Evolutionary conservation across 92 coral and sea anemone species (phyloP).

Genomic region (Porites lobata): DNA sequence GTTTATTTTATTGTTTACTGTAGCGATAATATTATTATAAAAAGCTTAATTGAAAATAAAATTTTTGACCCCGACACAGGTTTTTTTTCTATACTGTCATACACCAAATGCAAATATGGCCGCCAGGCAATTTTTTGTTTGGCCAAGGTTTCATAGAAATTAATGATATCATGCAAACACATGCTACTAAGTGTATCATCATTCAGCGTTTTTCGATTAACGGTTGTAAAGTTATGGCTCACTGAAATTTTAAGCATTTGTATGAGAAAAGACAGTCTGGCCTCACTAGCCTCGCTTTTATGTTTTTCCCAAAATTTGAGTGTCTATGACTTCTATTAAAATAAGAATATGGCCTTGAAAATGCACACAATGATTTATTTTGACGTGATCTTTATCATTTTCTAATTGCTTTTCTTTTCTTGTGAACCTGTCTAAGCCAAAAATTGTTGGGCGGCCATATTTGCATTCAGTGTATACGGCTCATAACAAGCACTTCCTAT

Average conservation of each 20-base stretch:
- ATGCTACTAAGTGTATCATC: constrained; percentile 11
- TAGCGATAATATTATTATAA: too few species aligned
- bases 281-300: constrained; percentile 7
- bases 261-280: constrained; percentile 6
- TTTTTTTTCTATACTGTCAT: not conserved
- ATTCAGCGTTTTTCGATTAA: constrained; percentile 2
- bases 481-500: too few species aligned
- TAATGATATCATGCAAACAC: constrained; percentile 7
- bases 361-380: constrained; percentile 5
- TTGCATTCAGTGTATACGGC: too few species aligned
- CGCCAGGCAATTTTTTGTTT: constrained; percentile 8
- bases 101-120: constrained; percentile 18
- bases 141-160: constrained; percentile 3
- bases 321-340: not conserved
- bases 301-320: constrained; percentile 1
- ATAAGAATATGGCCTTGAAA: not conserved
- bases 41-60: too few species aligned
- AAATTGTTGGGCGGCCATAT: too few species aligned
- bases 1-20: too few species aligned
- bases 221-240: constrained; percentile 7
- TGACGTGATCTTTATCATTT: constrained; percentile 9
- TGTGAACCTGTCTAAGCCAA: too few species aligned
- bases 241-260: constrained; percentile 6
- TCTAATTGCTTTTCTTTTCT: not conserved
- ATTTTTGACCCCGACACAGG: too few species aligned